A percentile compares a stretch with the other conserved stretches of the same genome.
phyloP scores from a whole-genome alignment of 2,113 vertebrate genomes.

The Pelobates fuscus region DNA sequence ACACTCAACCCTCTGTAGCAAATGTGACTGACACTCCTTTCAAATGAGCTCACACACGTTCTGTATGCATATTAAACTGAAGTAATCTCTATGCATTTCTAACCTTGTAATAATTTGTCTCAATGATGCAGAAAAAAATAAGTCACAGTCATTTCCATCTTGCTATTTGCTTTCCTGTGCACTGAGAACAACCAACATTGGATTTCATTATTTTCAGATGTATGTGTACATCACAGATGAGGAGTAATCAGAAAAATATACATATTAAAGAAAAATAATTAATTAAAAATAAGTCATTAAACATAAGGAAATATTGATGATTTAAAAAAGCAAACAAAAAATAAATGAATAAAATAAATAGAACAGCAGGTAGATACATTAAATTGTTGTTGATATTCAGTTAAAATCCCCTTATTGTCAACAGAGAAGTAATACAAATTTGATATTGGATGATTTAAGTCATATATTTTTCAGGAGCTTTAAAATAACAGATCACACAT shows the following conservation, averaged over 20 bases:
- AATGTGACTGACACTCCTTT: too few relatives aligned
- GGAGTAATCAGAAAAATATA: too few relatives aligned
- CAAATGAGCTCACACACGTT: too few relatives aligned
- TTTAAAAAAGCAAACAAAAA: background rate
- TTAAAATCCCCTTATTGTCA: background rate
- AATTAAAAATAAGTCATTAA: too few relatives aligned
- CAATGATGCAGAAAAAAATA: slow-evolving; percentile 24
- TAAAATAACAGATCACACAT: background rate
- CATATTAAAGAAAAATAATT: too few relatives aligned
- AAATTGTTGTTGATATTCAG: background rate
- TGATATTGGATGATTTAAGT: background rate
- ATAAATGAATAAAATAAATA: background rate
- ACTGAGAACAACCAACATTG: too few relatives aligned
- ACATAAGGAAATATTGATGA: too few relatives aligned
- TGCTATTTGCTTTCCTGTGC: too few relatives aligned
- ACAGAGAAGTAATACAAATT: background rate
- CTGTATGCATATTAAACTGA: slow-evolving; percentile 26
- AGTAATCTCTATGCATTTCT: slow-evolving; percentile 21
- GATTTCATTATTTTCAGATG: too few relatives aligned
- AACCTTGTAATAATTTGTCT: slow-evolving; percentile 32
- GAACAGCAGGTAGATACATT: background rate
- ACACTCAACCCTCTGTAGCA: too few relatives aligned
- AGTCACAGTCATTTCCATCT: too few relatives aligned
- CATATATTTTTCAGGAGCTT: background rate
- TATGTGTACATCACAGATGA: too few relatives aligned